Evolutionary conservation across 2,113 vertebrate species (phyloP), one percentile per base, ranked within the genome.

Genomic region (Actenoides hombroni): DNA sequence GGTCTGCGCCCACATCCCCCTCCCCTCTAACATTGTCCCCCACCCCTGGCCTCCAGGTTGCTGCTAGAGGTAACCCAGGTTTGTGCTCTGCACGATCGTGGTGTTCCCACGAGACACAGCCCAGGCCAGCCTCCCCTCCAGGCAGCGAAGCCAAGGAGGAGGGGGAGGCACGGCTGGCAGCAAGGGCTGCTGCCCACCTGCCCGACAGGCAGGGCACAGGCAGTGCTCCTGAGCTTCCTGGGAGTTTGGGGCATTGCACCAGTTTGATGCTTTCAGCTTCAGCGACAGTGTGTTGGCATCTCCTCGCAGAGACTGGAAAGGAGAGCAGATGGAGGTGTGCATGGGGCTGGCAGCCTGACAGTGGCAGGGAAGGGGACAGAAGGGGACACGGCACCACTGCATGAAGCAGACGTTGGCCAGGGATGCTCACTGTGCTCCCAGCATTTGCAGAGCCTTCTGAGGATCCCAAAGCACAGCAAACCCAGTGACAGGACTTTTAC

Each of bases 221-320:
- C 79, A 86, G 67, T 0, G 2, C 31, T 92, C 35, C 75, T 56
- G 88, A 57, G 76, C 69, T 74, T 35, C 21, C 69, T 0, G 3
- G 11, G 53, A 31, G 4, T 11, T 46, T 57, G 65, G 82, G 51
- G 23, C 67, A 65, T 20, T 0, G 0, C 71, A 46, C 33, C 4
- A 1, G 6, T 51, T 65, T 11, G 44, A 19, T 53, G 61, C 86
- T 76, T 24, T 83, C 73, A 76, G 67, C 82, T 49, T 11, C 46
- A 0, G 40, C 56, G 89, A 71, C 86, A 48, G 51, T 0, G 1
- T 0, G 37, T 21, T 80, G 86, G 46, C 6, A 1, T 53, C 63
- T 83, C 65, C 70, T 28, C 9, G 60, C 77, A 31, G 73, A 68
- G 65, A 60, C 5, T 23, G 64, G 69, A 81, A 68, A 69, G 53